Evolutionary conservation across 2,113 vertebrate genomes (phyloP).

Genomic region (Emberiza fucata): DNA sequence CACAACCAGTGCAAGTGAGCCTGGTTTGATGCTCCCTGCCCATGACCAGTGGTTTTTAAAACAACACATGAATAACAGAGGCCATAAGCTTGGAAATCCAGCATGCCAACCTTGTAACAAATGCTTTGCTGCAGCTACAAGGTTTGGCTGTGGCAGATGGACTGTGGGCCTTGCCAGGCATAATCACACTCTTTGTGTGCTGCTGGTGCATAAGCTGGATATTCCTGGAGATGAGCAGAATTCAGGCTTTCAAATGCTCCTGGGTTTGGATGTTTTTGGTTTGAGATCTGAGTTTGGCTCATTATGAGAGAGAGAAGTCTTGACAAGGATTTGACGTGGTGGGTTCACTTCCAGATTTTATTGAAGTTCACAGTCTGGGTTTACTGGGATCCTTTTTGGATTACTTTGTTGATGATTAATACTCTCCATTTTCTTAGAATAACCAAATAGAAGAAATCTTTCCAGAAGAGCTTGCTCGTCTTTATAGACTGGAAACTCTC

Average conservation of each 20-base stretch:
- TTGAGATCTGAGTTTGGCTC: background rate
- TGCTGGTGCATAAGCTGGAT: background rate
- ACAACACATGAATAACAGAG: background rate
- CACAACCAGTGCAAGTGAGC: background rate
- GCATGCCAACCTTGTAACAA: background rate
- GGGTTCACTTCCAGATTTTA: background rate
- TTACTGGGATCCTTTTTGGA: background rate
- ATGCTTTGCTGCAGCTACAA: background rate
- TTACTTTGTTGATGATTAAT: constrained; percentile 47
- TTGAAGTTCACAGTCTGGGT: background rate
- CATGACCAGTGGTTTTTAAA: background rate
- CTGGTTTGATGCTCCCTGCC: background rate
- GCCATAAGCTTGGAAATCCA: background rate
- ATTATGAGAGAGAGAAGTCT: background rate
- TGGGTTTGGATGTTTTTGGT: background rate
- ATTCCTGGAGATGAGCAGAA: background rate
- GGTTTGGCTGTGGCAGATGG: background rate
- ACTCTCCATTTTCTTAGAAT: constrained; percentile 75
- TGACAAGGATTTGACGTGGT: background rate
- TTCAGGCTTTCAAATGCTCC: background rate
- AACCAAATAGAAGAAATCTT: constrained; percentile 92
- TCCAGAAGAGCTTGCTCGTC: constrained; percentile 85
- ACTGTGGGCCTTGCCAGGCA: background rate
- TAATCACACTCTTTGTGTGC: background rate
- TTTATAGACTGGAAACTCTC: constrained; percentile 88